phyloP scores from a whole-genome alignment of 2,113 vertebrate genomes.

The Monarcha castaneiventris region DNA sequence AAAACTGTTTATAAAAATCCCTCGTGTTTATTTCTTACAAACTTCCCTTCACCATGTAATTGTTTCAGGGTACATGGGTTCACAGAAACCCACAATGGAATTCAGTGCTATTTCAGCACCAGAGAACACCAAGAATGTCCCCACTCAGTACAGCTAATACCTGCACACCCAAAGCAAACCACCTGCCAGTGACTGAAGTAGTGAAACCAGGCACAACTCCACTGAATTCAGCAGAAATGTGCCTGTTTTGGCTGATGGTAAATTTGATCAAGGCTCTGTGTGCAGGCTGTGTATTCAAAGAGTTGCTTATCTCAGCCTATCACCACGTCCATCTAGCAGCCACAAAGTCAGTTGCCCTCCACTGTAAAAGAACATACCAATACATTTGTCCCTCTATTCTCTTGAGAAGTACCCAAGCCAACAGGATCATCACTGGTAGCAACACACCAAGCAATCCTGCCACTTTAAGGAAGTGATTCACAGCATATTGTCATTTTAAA shows the following conservation, averaged over 20 bases:
- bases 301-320: neutral
- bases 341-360: neutral
- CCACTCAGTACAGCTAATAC: neutral
- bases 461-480: neutral
- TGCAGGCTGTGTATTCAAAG: neutral
- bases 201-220: neutral
- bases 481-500: neutral
- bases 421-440: neutral
- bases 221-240: neutral
- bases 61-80: rapidly evolving
- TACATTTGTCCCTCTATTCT: neutral
- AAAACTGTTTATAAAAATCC: neutral
- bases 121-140: neutral
- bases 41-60: neutral
- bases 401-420: neutral
- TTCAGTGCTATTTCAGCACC: neutral
- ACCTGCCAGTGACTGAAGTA: neutral
- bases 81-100: rapidly evolving
- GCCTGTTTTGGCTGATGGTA: neutral
- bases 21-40: neutral
- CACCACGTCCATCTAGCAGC: neutral
- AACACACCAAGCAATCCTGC: neutral
- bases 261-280: neutral
- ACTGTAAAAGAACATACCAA: neutral
- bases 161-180: neutral